These are phyloP conservation scores for Tragelaphus oryx DNA, from an alignment of 2,797 vertebrate species.

Conservation along the genomic window DNA sequence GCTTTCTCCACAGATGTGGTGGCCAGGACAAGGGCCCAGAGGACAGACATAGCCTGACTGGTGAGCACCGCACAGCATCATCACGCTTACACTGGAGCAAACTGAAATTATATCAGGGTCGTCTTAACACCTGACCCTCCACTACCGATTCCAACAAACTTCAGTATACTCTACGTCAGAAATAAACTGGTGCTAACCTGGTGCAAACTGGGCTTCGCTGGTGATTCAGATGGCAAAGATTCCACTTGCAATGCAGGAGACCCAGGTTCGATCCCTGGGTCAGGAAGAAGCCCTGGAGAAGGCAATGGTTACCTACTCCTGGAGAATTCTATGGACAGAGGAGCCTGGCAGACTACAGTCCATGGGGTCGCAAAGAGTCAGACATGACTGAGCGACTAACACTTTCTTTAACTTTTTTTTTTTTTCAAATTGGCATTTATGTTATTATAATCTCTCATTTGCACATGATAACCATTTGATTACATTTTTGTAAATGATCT, in stretches of 20 bases:
- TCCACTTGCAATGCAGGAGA: background rate
- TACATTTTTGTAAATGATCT: background rate
- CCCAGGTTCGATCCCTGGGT: background rate
- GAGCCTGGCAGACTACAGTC: background rate
- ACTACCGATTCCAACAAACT: background rate
- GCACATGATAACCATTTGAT: background rate
- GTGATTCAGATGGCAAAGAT: background rate
- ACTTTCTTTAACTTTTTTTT: background rate
- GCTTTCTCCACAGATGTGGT: background rate
- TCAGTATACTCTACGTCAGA: background rate
- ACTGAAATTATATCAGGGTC: accelerated
- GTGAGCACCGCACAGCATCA: accelerated
- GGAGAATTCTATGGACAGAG: background rate
- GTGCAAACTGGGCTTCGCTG: background rate
- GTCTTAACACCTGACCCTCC: accelerated
- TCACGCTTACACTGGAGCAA: background rate
- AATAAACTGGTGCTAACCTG: background rate
- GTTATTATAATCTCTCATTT: background rate
- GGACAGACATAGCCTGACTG: background rate
- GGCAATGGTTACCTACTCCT: background rate
- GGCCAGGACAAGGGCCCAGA: background rate
- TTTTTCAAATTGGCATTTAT: background rate
- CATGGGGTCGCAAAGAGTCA: background rate
- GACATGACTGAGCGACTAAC: background rate
- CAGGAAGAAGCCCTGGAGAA: background rate